Base-by-base conservation (phyloP, 2,888 invertebrate species). In the Leptinotarsa haldemani region DNA sequence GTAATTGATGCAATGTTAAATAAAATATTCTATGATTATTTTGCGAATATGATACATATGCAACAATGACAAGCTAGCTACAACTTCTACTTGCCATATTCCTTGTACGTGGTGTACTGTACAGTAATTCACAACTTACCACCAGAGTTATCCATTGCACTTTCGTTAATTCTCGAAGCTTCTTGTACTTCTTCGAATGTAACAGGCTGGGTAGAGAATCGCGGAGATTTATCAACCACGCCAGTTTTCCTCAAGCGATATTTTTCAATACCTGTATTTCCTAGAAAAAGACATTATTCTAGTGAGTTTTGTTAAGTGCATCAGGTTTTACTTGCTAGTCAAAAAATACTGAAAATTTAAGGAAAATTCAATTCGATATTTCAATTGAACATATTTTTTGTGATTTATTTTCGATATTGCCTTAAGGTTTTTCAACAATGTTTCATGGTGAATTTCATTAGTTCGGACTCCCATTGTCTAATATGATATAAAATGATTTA, bases 141-240 rank as follows among this genome's bases (percentile, higher is more conserved):
- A 65, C 89, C 79, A 13, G 88, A 65, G 87, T 88, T 85, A 87
- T 89, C 83, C 87, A 88, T 79, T 87, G 88, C 80, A 86, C 87
- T 83, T 85, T 80, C 76, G 46, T 82, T 83, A 13, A 83, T 77
- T 70, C 82, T 84, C 9, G 84, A 84, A 30, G 90, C 90, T 80
- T 89, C 89, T 73, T 88, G 86, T n/a, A 92, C 90, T 85, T 93
- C 93, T 74, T 91, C 90, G 77, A 90, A 89, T 2, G 93, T 92
- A 50, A 95, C 91, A 1, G 95, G 94, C 88, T 94, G 94, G 1
- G 94, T 94, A 7, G 76, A 74, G 58, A 75, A 76, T 48, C 77
- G 70, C 4, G 76, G 66, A 63, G 70, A 65, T 63, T 70, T 73
- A 30, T 77, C 77, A 3, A 71, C 79, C 74, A 73, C 76, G 74